These are phyloP conservation scores for Andrena bicolor DNA, from an alignment of 2,888 invertebrate genomes.

Conservation along the genomic window DNA sequence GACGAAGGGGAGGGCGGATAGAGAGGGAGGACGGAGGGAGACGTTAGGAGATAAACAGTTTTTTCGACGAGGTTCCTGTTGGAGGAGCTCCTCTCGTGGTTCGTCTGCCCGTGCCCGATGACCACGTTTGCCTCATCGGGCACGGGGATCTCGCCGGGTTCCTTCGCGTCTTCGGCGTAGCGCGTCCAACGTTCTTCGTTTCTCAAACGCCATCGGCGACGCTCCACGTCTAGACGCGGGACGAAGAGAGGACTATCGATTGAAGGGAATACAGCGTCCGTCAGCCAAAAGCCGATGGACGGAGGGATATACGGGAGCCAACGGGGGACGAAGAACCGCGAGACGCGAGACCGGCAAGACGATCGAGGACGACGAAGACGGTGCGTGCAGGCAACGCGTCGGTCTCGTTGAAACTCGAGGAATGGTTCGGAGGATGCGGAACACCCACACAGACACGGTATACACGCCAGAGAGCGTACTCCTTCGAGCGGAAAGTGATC, in stretches of 20 bases:
- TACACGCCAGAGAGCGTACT: slow-evolving; percentile 3
- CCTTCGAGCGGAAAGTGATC: slow-evolving; percentile 17
- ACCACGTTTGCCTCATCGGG: slow-evolving; percentile 27
- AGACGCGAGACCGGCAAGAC: slow-evolving; percentile 43
- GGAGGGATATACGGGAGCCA: not conserved
- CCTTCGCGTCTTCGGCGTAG: slow-evolving; percentile 48
- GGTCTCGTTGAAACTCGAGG: slow-evolving; percentile 60
- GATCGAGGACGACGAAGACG: slow-evolving; percentile 59
- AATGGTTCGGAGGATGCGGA: slow-evolving; percentile 39
- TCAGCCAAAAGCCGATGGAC: not conserved
- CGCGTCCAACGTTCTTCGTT: slow-evolving; percentile 33
- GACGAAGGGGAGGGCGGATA: slow-evolving; percentile 7
- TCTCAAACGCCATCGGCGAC: not conserved
- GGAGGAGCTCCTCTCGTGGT: slow-evolving; percentile 56
- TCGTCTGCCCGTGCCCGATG: slow-evolving; percentile 47
- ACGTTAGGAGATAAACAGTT: slow-evolving; percentile 5
- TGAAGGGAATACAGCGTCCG: not conserved
- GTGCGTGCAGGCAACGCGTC: slow-evolving; percentile 69
- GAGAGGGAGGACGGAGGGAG: slow-evolving; percentile 6
- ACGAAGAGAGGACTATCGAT: not conserved
- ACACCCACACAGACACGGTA: slow-evolving; percentile 32
- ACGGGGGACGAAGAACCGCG: slow-evolving; percentile 25
- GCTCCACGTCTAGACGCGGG: not conserved
- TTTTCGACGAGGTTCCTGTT: slow-evolving; percentile 46
- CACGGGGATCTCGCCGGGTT: slow-evolving; percentile 44